phyloP scores from a whole-genome alignment of 2,113 vertebrate genomes.

The Elgaria multicarinata region DNA sequence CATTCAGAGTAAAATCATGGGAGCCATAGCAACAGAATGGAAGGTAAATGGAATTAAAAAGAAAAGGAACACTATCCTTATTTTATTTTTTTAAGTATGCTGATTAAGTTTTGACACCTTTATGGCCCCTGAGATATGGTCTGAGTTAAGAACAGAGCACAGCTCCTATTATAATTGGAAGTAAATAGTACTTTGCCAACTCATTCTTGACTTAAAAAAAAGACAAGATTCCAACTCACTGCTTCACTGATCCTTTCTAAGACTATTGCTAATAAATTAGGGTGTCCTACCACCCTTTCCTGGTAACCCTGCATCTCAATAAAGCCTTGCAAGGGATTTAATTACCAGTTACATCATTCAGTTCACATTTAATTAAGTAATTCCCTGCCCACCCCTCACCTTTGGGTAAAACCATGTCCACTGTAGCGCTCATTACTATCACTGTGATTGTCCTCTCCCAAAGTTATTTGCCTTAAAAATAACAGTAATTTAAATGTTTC shows the following conservation, averaged over 20 bases:
- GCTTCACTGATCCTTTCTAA: conserved; percentile 32
- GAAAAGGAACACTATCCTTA: neutral
- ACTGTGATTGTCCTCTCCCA: conserved; percentile 36
- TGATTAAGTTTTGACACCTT: neutral
- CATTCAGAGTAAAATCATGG: neutral
- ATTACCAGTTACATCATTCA: conserved; percentile 57
- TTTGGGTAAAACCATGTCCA: conserved; percentile 63
- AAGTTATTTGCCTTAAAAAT: conserved; percentile 33
- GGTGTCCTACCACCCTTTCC: conserved; percentile 14
- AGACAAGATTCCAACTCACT: conserved; percentile 36
- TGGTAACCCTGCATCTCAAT: conserved; percentile 44
- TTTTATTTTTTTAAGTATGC: conserved; percentile 7
- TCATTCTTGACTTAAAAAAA: neutral
- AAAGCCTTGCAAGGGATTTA: conserved; percentile 56
- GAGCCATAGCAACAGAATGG: neutral
- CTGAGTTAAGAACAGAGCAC: conserved; percentile 19
- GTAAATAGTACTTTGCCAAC: conserved; percentile 21
- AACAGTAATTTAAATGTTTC: conserved; percentile 10
- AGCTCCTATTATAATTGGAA: conserved; percentile 34
- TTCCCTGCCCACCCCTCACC: conserved; percentile 51
- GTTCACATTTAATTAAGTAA: conserved; percentile 63
- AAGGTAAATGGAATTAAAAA: neutral
- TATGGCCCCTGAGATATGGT: neutral
- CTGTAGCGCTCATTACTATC: conserved; percentile 23
- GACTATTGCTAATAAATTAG: conserved; percentile 27